Percentiles rank a stretch among this genome's conserved stretches.
Conservation (phyloP, 2,797 vertebrate genomes). For the Menidia menidia region DNA sequence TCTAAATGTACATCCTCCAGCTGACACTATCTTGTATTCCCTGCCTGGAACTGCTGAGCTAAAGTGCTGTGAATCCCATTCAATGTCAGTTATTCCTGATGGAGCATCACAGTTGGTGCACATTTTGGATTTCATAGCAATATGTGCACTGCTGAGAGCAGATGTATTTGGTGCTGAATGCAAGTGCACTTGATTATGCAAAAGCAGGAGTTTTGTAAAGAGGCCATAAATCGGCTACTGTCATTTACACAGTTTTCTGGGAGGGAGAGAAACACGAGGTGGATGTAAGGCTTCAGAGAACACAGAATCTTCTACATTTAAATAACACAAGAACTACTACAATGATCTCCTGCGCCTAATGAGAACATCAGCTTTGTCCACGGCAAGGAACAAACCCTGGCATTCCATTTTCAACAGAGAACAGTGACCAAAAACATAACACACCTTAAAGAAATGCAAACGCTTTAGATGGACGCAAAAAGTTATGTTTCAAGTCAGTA, state of each 20-base stretch:
- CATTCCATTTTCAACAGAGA: slow-evolving; percentile 34
- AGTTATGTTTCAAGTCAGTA: slow-evolving; percentile 21
- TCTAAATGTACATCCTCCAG: slow-evolving; percentile 47
- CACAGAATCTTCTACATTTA: slow-evolving; percentile 21
- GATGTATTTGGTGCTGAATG: slow-evolving; percentile 55
- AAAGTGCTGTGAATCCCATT: slow-evolving; percentile 40
- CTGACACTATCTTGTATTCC: slow-evolving; percentile 46
- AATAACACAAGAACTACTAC: slow-evolving; percentile 28
- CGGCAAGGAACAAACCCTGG: slow-evolving; percentile 31
- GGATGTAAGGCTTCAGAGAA: slow-evolving; percentile 48
- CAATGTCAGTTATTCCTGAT: slow-evolving; percentile 21
- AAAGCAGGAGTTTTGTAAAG: slow-evolving; percentile 52
- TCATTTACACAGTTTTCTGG: slow-evolving; percentile 32
- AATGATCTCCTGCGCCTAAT: slow-evolving; percentile 42
- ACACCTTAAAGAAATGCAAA: slow-evolving; percentile 28
- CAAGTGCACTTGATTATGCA: slow-evolving; percentile 45
- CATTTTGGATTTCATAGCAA: slow-evolving; percentile 31
- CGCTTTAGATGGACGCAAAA: slow-evolving; percentile 24
- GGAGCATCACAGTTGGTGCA: slow-evolving; percentile 43
- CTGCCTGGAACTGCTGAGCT: slow-evolving; percentile 43
- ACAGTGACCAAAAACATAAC: slow-evolving; percentile 37
- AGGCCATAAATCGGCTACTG: slow-evolving; percentile 49
- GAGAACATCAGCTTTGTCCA: slow-evolving; percentile 31
- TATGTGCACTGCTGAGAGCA: slow-evolving; percentile 32
- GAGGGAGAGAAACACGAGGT: slow-evolving; percentile 12